These are phyloP conservation scores for Bombycilla garrulus DNA, from an alignment of 2,113 vertebrate genomes.

Conservation along the genomic window DNA sequence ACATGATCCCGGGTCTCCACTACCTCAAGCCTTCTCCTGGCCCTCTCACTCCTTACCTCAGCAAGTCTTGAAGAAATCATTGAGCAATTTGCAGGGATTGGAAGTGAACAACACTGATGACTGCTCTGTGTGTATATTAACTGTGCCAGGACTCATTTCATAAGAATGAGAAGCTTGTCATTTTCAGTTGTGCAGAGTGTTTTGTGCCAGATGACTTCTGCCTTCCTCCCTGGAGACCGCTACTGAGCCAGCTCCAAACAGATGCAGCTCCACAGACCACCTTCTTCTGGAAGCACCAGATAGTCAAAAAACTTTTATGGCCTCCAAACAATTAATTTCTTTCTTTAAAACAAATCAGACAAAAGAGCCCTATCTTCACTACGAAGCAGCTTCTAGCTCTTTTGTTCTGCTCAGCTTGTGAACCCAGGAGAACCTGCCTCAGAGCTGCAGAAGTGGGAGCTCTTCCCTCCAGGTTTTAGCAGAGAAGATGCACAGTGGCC, in stretches of 20 bases:
- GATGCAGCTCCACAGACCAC: conserved; percentile 13
- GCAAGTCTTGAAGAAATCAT: conserved; percentile 52
- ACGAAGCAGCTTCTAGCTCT: background rate
- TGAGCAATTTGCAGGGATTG: conserved; percentile 48
- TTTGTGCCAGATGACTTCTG: conserved; percentile 52
- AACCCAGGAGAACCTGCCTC: background rate
- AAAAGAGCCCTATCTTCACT: background rate
- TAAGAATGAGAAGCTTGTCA: conserved; percentile 41
- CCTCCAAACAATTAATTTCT: background rate
- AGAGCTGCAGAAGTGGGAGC: background rate
- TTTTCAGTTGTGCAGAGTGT: background rate
- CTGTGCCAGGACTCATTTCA: conserved; percentile 50
- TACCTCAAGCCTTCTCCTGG: conserved; percentile 17
- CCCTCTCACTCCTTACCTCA: conserved; percentile 45
- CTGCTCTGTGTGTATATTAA: conserved; percentile 49
- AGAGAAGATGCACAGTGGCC: background rate
- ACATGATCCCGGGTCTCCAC: background rate
- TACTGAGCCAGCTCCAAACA: conserved; percentile 48
- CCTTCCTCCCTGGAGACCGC: conserved; percentile 27
- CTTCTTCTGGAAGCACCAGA: conserved; percentile 33
- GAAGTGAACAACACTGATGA: conserved; percentile 43
- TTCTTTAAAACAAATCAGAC: background rate
- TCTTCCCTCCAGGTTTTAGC: background rate
- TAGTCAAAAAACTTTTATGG: background rate
- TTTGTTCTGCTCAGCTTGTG: background rate